These are phyloP conservation scores for Drosophila varians DNA, from an alignment of 1,140 invertebrate genomes.

Conservation along the genomic window DNA sequence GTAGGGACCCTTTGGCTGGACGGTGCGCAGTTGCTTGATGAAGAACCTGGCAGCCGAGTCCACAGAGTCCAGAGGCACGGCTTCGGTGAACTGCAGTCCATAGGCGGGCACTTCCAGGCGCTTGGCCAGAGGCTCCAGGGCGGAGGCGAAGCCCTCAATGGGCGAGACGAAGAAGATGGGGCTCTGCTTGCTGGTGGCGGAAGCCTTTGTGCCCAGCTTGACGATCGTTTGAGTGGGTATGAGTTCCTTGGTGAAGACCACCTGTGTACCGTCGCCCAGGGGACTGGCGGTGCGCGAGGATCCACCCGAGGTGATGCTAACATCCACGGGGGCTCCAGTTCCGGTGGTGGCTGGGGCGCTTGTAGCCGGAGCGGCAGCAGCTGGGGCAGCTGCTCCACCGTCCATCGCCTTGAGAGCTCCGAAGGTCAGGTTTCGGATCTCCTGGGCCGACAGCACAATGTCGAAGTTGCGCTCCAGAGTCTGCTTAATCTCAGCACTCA, in stretches of 20 bases:
- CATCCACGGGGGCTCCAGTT: not conserved
- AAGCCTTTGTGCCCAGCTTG: slow-evolving; percentile 84
- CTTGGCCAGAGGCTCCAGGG: slow-evolving; percentile 88
- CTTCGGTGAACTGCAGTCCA: slow-evolving; percentile 93
- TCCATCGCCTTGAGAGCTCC: slow-evolving; percentile 89
- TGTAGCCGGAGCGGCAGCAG: slow-evolving; percentile 42
- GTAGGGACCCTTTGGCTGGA: slow-evolving; percentile 94
- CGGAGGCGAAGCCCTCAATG: slow-evolving; percentile 93
- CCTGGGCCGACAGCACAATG: slow-evolving; percentile 93
- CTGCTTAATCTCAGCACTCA: slow-evolving; percentile 99
- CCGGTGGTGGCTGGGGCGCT: slow-evolving; percentile 17
- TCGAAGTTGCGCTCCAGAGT: slow-evolving; percentile 96
- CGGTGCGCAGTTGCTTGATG: slow-evolving; percentile 89
- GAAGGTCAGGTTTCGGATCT: slow-evolving; percentile 93
- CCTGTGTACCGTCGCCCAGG: slow-evolving; percentile 83
- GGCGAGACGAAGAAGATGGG: slow-evolving; percentile 93
- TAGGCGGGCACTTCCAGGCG: slow-evolving; percentile 91
- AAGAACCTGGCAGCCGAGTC: slow-evolving; percentile 91
- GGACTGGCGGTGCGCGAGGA: slow-evolving; percentile 53
- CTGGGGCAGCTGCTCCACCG: slow-evolving; percentile 63
- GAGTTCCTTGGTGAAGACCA: slow-evolving; percentile 85
- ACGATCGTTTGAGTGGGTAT: slow-evolving; percentile 88
- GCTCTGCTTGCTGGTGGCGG: slow-evolving; percentile 75
- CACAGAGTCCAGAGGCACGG: slow-evolving; percentile 90
- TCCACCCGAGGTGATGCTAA: slow-evolving; percentile 38